Evolutionary conservation across 2,113 vertebrate genomes (phyloP).

Genomic region (Phrynocephalus versicolor): DNA sequence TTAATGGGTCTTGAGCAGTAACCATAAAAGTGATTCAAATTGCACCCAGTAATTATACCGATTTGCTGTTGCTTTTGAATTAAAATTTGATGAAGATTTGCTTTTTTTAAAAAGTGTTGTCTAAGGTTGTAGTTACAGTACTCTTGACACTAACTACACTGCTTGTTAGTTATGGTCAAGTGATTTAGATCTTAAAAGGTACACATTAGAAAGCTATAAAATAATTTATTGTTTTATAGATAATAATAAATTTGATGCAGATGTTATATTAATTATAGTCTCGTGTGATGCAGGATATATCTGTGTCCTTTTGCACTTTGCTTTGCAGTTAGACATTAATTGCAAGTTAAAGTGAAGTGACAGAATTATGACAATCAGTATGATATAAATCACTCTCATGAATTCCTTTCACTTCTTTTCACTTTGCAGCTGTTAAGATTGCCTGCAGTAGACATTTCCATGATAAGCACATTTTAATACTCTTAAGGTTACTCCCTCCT

Average conservation of each 20-base stretch:
- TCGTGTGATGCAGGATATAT: slow-evolving; percentile 62
- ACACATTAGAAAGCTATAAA: slow-evolving; percentile 70
- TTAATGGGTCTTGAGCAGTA: slow-evolving; percentile 77
- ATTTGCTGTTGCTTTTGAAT: slow-evolving; percentile 78
- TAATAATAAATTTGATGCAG: slow-evolving; percentile 72
- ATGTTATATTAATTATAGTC: slow-evolving; percentile 70
- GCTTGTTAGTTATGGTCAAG: slow-evolving; percentile 79
- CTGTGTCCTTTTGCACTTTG: slow-evolving; percentile 62
- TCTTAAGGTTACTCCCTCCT: neutral
- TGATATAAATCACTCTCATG: neutral
- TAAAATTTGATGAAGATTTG: slow-evolving; percentile 80
- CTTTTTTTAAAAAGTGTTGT: slow-evolving; percentile 67
- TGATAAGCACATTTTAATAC: neutral
- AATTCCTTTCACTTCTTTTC: neutral
- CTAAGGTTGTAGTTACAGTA: slow-evolving; percentile 69
- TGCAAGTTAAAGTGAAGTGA: slow-evolving; percentile 46
- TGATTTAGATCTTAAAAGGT: slow-evolving; percentile 76
- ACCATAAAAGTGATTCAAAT: slow-evolving; percentile 83
- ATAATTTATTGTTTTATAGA: slow-evolving; percentile 79
- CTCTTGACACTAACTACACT: slow-evolving; percentile 66
- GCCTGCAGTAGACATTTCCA: neutral
- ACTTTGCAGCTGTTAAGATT: slow-evolving; percentile 16
- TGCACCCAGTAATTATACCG: slow-evolving; percentile 80
- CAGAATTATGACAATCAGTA: slow-evolving; percentile 5
- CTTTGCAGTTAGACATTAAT: slow-evolving; percentile 61